phyloP scores from a whole-genome alignment of 2,113 vertebrate genomes.

The Columba janthina region DNA sequence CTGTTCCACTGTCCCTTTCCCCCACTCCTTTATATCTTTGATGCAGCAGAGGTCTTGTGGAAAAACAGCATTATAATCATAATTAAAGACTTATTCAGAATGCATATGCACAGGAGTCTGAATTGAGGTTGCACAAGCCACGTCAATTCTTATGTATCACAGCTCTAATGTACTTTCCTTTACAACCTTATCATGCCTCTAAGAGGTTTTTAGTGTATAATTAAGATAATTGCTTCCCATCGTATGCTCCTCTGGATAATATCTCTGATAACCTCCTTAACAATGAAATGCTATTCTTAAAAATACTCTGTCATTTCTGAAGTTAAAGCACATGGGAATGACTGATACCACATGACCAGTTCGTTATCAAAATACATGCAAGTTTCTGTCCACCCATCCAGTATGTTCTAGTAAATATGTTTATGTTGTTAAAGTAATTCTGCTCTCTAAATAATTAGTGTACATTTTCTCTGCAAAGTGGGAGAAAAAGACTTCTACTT shows the following conservation, averaged over 20 bases:
- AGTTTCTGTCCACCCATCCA: background rate
- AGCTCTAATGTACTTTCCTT: conserved; percentile 32
- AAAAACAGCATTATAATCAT: background rate
- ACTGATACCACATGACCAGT: background rate
- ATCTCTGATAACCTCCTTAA: conserved; percentile 10
- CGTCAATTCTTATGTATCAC: background rate
- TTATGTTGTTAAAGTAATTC: background rate
- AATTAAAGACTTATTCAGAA: background rate
- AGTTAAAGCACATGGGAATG: background rate
- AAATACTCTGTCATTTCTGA: background rate
- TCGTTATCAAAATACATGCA: background rate
- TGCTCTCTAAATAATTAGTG: background rate
- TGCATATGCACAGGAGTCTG: background rate
- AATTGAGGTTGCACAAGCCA: background rate
- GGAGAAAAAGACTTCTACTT: background rate
- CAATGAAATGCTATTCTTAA: conserved; percentile 15
- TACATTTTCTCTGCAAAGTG: background rate
- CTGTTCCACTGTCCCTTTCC: background rate
- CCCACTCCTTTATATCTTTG: background rate
- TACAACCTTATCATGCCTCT: conserved; percentile 16
- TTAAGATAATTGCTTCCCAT: conserved; percentile 45
- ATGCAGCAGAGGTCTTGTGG: background rate
- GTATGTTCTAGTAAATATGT: background rate
- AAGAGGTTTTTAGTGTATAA: conserved; percentile 45
- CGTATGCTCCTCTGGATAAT: background rate